Conservation (phyloP, 2,113 vertebrate species). For the Cololabis saira region DNA sequence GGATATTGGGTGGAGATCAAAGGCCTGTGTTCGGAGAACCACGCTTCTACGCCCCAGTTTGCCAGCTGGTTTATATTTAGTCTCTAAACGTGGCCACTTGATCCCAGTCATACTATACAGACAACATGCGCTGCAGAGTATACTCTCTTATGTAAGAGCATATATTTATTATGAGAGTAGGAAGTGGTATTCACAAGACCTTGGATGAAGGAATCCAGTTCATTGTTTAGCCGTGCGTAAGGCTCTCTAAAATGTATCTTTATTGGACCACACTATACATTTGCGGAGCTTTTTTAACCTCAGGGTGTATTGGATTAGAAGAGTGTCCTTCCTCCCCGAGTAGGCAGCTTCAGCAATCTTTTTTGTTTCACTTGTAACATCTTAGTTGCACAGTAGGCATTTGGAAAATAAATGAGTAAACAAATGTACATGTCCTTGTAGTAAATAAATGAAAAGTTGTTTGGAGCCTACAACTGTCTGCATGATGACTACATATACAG, state of each 20-base stretch:
- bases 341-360: neutral
- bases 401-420: too few species aligned
- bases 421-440: neutral
- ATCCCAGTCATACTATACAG: slow-evolving; percentile 4
- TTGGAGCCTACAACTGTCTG: too few species aligned
- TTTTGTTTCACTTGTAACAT: neutral
- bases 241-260: neutral
- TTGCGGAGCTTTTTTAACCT: neutral
- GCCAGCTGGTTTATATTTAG: slow-evolving; percentile 28
- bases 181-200: neutral
- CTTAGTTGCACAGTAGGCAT: too few species aligned
- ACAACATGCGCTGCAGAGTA: slow-evolving; percentile 10
- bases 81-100: slow-evolving; percentile 31
- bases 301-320: neutral
- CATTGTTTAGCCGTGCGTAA: neutral
- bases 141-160: slow-evolving; percentile 30
- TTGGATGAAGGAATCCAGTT: neutral
- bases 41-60: slow-evolving; percentile 13
- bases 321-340: neutral
- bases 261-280: neutral
- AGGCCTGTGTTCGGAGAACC: slow-evolving; percentile 2
- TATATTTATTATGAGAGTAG: neutral
- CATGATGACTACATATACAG: too few species aligned
- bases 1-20: neutral
- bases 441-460: neutral